Base-by-base conservation (phyloP, 2,113 vertebrate species). In the Egretta garzetta region DNA sequence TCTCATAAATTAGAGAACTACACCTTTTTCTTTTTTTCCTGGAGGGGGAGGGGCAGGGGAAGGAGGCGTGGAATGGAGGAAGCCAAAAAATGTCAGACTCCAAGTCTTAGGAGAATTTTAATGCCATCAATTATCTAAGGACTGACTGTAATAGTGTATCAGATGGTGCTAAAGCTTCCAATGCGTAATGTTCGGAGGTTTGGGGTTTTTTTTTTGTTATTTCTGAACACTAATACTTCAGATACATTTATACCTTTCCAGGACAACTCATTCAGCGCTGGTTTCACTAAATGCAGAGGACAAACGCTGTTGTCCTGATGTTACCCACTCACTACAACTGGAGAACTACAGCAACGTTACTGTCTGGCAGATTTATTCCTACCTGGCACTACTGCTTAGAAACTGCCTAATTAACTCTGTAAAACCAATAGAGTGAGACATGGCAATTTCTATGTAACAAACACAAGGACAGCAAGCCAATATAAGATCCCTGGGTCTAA, bases 321-420 rank as follows among this genome's bases (percentile, higher is more conserved):
- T 50, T 74, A 76, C 62, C 55, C 56, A 66, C 13, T 73, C 45
- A 19, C 58, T 62, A 3, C 14, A 73, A 55, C 32, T 50, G 59
- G 6, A 50, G 35, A 93, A 58, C 56, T 68, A 47, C 32, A 66
- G 71, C n/a, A 53, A 37, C 0, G 0, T 75, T 68, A 56, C 19
- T 64, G 28, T 50, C 47, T 83, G 39, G 88, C 27, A 88, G 82
- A 90, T 88, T 92, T 83, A 90, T 80, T 71, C 21, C 59, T 90
- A 58, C 16, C 55, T 86, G 81, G 58, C 39, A 72, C 16, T 60
- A 58, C 33, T 62, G 39, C 77, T 80, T 80, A 70, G 50, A 67
- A 96, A 74, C 17, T 41, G 26, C 24, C 64, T 84, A 80, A 84
- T 89, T 92, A 92, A 32, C 35, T 32, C 45, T 82, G 41, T 33